Conservation (phyloP, 2,888 invertebrate species). For the Ctena decussata region DNA sequence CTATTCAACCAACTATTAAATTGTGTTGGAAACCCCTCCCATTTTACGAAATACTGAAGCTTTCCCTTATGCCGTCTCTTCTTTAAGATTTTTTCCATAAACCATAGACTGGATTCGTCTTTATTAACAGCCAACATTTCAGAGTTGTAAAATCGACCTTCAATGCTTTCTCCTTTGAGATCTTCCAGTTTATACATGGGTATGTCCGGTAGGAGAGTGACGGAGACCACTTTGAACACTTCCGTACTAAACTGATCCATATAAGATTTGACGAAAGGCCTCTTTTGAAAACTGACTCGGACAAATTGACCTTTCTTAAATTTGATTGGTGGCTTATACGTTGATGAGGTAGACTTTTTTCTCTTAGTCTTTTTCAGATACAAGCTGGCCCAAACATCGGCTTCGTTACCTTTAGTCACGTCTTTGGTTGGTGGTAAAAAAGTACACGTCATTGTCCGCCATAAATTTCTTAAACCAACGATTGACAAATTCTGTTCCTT, state of each 20-base stretch:
- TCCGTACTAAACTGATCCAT: too few relatives aligned
- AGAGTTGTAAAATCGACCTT: too few relatives aligned
- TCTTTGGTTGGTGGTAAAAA: constrained; percentile 46
- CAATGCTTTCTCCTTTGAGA: too few relatives aligned
- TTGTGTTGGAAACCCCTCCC: constrained; percentile 3
- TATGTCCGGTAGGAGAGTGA: too few relatives aligned
- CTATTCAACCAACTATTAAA: too few relatives aligned
- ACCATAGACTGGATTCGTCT: too few relatives aligned
- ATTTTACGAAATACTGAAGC: background rate
- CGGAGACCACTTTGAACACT: too few relatives aligned
- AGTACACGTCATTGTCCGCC: constrained; percentile 20
- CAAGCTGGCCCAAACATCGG: constrained; percentile 48
- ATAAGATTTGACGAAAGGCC: constrained; percentile 28
- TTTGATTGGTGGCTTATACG: too few relatives aligned
- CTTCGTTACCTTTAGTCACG: constrained; percentile 44
- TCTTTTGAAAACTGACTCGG: constrained; percentile 25
- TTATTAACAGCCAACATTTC: too few relatives aligned
- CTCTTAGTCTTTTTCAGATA: constrained; percentile 13
- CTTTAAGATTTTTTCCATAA: constrained; percentile 45
- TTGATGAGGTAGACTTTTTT: too few relatives aligned
- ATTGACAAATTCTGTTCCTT: constrained; percentile 35
- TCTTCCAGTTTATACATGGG: too few relatives aligned
- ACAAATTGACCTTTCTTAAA: constrained; percentile 12
- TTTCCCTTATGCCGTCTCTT: constrained; percentile 22
- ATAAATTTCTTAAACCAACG: constrained; percentile 17